A percentile compares a stretch with the other conserved stretches of the same genome.
Evolutionary conservation across 2,888 invertebrate species (phyloP).

Genomic region (Tetragnatha montana): DNA sequence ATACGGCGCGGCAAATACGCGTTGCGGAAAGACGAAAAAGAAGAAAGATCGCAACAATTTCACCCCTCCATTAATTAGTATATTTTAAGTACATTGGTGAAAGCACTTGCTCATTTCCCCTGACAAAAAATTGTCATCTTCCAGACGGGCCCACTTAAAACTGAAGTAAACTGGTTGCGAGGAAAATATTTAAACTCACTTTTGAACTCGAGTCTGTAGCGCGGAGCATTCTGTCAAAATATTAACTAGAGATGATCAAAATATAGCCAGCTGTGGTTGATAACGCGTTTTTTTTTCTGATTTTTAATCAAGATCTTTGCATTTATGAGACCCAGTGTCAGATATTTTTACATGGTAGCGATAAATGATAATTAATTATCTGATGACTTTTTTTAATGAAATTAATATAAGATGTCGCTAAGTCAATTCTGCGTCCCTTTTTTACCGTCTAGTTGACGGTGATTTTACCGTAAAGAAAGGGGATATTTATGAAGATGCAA

Average conservation of each 20-base stretch:
- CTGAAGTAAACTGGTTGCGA: background rate
- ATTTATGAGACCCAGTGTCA: conserved; percentile 41
- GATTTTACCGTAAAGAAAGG: background rate
- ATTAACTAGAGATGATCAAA: conserved; percentile 22
- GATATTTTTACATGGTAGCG: conserved; percentile 22
- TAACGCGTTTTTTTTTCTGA: conserved; percentile 18
- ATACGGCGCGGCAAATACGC: background rate
- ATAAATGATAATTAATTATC: conserved; percentile 51
- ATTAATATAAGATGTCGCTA: conserved; percentile 24
- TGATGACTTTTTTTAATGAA: conserved; percentile 28
- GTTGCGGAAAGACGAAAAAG: no score
- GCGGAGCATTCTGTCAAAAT: conserved; percentile 28
- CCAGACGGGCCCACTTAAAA: background rate
- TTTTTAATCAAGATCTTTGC: conserved; percentile 44
- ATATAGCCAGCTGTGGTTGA: conserved; percentile 54
- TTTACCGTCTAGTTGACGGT: background rate
- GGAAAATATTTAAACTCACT: background rate
- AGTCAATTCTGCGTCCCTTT: background rate
- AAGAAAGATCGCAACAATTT: background rate
- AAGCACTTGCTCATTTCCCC: background rate
- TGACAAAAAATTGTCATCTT: background rate
- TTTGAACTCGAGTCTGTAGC: background rate
- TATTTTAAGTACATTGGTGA: background rate
- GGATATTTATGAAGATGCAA: no score
- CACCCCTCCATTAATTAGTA: background rate